Percentiles rank a stretch among this genome's conserved stretches.
phyloP scores from a whole-genome alignment of 2,797 vertebrate genomes.

The Acanthis flammea region DNA sequence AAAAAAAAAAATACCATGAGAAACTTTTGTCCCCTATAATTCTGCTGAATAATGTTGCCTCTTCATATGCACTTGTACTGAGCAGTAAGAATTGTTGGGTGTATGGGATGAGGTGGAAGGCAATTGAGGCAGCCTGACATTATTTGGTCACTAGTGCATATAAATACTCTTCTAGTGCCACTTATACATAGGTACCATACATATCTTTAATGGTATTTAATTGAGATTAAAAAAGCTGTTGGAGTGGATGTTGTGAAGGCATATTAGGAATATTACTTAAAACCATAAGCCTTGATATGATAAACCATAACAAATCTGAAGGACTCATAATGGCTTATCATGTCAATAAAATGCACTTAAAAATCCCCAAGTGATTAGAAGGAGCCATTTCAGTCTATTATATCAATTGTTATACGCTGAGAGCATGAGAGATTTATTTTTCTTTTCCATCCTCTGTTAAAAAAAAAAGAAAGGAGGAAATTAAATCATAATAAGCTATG shows the following conservation, averaged over 20 bases:
- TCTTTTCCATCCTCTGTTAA: conserved; percentile 47
- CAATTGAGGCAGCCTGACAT: neutral
- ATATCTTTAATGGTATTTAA: conserved; percentile 52
- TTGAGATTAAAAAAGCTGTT: conserved; percentile 46
- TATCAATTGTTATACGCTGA: conserved; percentile 51
- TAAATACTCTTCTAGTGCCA: conserved; percentile 7
- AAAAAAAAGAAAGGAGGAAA: conserved; percentile 57
- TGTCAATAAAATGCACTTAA: conserved; percentile 70
- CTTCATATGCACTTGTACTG: neutral
- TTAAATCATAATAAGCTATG: conserved; percentile 52
- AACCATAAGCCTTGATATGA: conserved; percentile 35
- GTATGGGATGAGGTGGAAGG: neutral
- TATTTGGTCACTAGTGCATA: neutral
- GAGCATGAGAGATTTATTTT: conserved; percentile 59
- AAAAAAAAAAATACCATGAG: rapidly evolving
- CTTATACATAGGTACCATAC: neutral
- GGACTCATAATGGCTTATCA: conserved; percentile 59
- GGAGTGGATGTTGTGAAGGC: conserved; percentile 34
- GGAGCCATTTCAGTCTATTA: conserved; percentile 56
- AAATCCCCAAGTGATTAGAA: conserved; percentile 65
- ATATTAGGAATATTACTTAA: conserved; percentile 64
- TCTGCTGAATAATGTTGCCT: neutral
- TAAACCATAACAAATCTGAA: conserved; percentile 64
- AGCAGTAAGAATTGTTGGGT: neutral
- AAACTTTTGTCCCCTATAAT: neutral